Evolutionary conservation across 2,113 vertebrate species (phyloP), one percentile per base, ranked within the genome.

Genomic region (Peromyscus polionotus): DNA sequence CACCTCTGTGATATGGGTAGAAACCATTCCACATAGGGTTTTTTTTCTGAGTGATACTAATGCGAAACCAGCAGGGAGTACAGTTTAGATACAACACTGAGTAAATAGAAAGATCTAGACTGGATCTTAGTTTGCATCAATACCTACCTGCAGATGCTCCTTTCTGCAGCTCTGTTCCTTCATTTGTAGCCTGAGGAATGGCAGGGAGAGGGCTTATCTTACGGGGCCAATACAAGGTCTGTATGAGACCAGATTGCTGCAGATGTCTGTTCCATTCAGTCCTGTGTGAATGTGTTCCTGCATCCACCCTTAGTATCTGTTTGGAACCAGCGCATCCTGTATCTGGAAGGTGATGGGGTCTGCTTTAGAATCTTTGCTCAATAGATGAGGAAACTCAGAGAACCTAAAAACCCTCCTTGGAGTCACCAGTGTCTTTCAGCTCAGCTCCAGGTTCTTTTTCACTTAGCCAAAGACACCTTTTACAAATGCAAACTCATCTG

Each of bases 241-340:
- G 51, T 63, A 63, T 93, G 90, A 93, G 68, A 88, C 89, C 87
- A 80, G 59, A 88, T 93, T 70, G 88, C 42, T 87, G 33, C 48
- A 76, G 0, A 59, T 57, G 24, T 39, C 67, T 73, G 70, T 79
- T 81, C 67, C 87, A 68, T 95, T 91, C 65, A 88, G 65, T 70
- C 54, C 84, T 65, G 39, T 48, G 59, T 6, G 61, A 96, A 51
- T 93, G 42, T 63, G 4, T 95, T 57, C 61, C 81, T 75, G 48
- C 33, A 7, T 54, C 63, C 39, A 5, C 54, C 86, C 65, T 76
- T 39, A 7, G 26, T 81, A 33, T 63, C 86, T 88, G 36, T 72
- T 77, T 91, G 63, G 76, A 96, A 59, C 61, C 26, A 72, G 88
- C 26, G 36, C 91, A 84, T 90, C 57, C 31, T 92, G 8, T 87